phyloP scores from a whole-genome alignment of 2,113 vertebrate species.

The Rhadina sibilatrix region DNA sequence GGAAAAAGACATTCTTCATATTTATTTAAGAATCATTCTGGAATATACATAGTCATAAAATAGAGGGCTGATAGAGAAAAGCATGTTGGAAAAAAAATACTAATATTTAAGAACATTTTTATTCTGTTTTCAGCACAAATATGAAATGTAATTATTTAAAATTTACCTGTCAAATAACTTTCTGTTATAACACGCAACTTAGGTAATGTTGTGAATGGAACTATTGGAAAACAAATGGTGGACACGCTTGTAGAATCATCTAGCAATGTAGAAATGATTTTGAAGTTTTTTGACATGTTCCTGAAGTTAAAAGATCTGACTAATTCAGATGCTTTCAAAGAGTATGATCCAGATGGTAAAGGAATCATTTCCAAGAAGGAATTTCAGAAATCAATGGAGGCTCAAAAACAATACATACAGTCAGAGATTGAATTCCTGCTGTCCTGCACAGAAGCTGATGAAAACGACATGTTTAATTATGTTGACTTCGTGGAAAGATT shows the following conservation, averaged over 20 bases:
- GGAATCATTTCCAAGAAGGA: constrained; percentile 97
- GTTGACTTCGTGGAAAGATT: constrained; percentile 93
- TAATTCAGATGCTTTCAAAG: constrained; percentile 93
- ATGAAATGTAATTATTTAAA: background rate
- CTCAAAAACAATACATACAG: constrained; percentile 94
- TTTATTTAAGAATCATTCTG: background rate
- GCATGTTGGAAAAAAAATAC: background rate
- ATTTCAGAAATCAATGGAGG: constrained; percentile 99
- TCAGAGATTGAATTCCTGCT: constrained; percentile 96
- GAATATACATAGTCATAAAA: background rate
- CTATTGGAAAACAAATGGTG: constrained; percentile 99
- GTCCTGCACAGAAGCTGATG: constrained; percentile 93
- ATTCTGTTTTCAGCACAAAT: background rate
- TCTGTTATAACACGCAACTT: constrained; percentile 40
- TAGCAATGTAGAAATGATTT: constrained; percentile 97
- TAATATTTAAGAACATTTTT: background rate
- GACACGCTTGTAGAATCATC: constrained; percentile 97
- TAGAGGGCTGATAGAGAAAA: background rate
- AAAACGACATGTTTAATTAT: constrained; percentile 98
- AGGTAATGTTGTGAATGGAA: constrained; percentile 98
- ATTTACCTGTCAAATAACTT: background rate
- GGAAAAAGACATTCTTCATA: background rate
- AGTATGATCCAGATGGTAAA: constrained; percentile 90
- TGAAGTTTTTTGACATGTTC: constrained; percentile 99
- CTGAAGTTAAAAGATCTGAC: constrained; percentile 97